Evolutionary conservation across 2,797 vertebrate species (phyloP).

Genomic region (Pantherophis alleghaniensis): DNA sequence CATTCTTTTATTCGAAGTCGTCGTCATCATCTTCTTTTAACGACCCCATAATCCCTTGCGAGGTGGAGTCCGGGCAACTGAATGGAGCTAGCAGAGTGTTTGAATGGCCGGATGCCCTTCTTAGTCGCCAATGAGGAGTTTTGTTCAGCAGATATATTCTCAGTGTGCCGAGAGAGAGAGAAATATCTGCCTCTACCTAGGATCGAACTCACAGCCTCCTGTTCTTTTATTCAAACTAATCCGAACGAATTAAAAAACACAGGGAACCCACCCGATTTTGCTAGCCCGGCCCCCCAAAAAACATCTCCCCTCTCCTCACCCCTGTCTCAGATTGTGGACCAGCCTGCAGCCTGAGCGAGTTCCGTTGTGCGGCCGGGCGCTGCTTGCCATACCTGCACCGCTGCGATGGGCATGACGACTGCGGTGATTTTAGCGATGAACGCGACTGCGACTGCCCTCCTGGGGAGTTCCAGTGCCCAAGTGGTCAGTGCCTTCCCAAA

Average conservation of each 20-base stretch:
- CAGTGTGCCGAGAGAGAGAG: no score
- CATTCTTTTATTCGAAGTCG: not conserved
- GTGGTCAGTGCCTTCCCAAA: slow-evolving; percentile 71
- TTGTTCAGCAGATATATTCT: no score
- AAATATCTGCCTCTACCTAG: no score
- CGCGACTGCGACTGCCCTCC: slow-evolving; percentile 74
- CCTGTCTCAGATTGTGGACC: slow-evolving; percentile 76
- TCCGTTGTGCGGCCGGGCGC: slow-evolving; percentile 76
- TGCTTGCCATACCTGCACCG: slow-evolving; percentile 81
- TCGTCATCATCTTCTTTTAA: no score
- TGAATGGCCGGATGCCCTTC: no score
- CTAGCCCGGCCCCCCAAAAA: not conserved
- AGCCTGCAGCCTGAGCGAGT: slow-evolving; percentile 74
- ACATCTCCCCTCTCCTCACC: rapidly evolving
- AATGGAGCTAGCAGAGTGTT: no score
- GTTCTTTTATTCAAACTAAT: not conserved
- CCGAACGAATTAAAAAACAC: rapidly evolving
- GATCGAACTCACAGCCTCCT: not conserved
- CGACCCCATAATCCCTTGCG: no score
- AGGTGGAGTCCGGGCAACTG: no score
- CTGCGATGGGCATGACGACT: slow-evolving; percentile 87
- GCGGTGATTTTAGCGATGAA: slow-evolving; percentile 89
- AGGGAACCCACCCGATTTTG: not conserved
- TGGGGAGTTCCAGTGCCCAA: slow-evolving; percentile 80
- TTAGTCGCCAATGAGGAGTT: no score